These are phyloP conservation scores for Brachypterus glaber DNA, from an alignment of 2,888 invertebrate species.

Conservation along the genomic window DNA sequence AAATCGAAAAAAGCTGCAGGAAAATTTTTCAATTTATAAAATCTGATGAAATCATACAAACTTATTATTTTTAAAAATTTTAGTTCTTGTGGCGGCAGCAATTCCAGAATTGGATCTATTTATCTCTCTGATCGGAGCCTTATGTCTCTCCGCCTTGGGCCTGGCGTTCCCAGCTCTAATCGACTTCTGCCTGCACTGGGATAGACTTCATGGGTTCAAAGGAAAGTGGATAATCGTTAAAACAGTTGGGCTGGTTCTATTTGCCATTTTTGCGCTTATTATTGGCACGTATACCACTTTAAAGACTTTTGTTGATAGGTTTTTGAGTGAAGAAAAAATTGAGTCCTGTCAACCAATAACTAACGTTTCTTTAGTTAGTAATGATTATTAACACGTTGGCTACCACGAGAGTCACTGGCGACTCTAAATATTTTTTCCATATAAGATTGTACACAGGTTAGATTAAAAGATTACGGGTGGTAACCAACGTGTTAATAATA, in stretches of 20 bases:
- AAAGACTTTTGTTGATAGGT: constrained; percentile 46
- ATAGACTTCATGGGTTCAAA: constrained; percentile 45
- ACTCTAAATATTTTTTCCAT: no score
- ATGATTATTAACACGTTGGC: no score
- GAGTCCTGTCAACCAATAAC: no score
- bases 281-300: constrained; percentile 60
- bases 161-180: constrained; percentile 85
- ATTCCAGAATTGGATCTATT: constrained; percentile 79
- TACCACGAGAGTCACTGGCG: no score
- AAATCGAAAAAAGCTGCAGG: no score
- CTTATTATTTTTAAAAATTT: no score
- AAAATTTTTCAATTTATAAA: constrained; percentile 9
- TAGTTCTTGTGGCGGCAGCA: constrained; percentile 75
- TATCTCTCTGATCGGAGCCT: constrained; percentile 75
- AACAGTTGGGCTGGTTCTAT: constrained; percentile 47
- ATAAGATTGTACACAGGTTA: no score
- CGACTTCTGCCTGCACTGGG: constrained; percentile 75
- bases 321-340: no score
- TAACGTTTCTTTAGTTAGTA: no score
- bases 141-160: constrained; percentile 80
- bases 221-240: constrained; percentile 42
- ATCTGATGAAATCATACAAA: constrained; percentile 13
- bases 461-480: no score
- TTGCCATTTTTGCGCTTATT: constrained; percentile 54
- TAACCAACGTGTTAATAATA: no score